A percentile compares a stretch with the other conserved stretches of the same genome.
Conservation (phyloP, 92 coral and sea anemone genomes). For the Epizoanthus stellaris region DNA sequence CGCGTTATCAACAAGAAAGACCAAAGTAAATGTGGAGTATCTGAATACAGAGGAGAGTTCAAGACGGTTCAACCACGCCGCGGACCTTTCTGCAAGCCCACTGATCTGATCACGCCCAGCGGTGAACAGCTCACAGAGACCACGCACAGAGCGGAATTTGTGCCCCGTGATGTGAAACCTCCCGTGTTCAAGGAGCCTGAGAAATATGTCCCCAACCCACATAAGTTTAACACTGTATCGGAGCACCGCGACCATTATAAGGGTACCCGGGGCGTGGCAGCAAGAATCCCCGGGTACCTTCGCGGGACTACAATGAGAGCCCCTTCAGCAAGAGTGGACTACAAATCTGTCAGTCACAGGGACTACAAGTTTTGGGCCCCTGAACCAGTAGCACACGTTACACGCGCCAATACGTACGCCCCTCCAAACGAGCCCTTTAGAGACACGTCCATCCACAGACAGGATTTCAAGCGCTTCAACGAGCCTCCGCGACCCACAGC, state of each 20-base stretch:
- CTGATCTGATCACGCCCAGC: slow-evolving; percentile 76
- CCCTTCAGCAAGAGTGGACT: slow-evolving; percentile 89
- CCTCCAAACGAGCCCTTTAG: slow-evolving; percentile 88
- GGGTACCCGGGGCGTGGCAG: slow-evolving; percentile 76
- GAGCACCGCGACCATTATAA: slow-evolving; percentile 89
- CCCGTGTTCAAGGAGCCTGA: slow-evolving; percentile 87
- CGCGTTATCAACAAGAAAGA: slow-evolving; percentile 86
- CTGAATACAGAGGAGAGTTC: slow-evolving; percentile 82
- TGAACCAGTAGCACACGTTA: slow-evolving; percentile 59
- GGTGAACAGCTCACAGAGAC: slow-evolving; percentile 80
- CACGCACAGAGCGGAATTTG: slow-evolving; percentile 75
- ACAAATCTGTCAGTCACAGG: slow-evolving; percentile 84
- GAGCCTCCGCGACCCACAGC: slow-evolving; percentile 95
- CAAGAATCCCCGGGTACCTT: slow-evolving; percentile 88
- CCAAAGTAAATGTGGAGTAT: slow-evolving; percentile 77
- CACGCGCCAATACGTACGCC: slow-evolving; percentile 76
- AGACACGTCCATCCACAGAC: slow-evolving; percentile 90
- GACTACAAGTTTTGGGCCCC: slow-evolving; percentile 88
- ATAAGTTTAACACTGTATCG: slow-evolving; percentile 86
- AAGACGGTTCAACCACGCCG: slow-evolving; percentile 73
- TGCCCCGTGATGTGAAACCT: slow-evolving; percentile 74
- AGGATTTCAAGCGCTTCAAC: slow-evolving; percentile 85
- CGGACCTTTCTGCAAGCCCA: slow-evolving; percentile 91
- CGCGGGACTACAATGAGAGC: slow-evolving; percentile 90
- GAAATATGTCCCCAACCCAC: slow-evolving; percentile 90